Base-by-base conservation (phyloP, 2,888 invertebrate genomes). In the Dolomedes plantarius region DNA sequence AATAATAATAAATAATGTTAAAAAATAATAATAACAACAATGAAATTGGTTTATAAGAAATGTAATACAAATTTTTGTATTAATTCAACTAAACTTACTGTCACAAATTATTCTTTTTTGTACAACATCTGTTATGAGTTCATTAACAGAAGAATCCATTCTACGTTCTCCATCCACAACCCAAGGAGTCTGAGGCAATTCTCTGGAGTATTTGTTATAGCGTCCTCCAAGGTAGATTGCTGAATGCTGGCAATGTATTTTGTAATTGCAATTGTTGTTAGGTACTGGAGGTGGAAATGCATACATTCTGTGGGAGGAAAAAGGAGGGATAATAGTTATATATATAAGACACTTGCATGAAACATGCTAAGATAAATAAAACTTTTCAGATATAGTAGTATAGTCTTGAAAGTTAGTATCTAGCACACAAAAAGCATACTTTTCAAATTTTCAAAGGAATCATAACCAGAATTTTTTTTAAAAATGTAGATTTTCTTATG, bases 101-200 rank as follows among this genome's bases (percentile, higher is more conserved):
- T 92, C 91, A 50, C 93, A 93, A 91, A 91, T 93, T 89, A 94
- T 94, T 29, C 93, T 90, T 27, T 93, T 92, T 0, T 93, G 92
- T 23, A 98, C 92, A 9, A 93, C 93, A 76, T 93, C 93, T 90
- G 95, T 95, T 87, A 98, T 95, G 86, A 96, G 93, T 92, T 98
- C 98, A 91, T 98, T 96, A 0, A 98, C 96, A 0, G 98, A 98
- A n/a, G 95, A 94, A 89, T 95, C 95, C 93, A 95, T 94, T 89
- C 95, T 94, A 75, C 95, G 93, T 88, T 94, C 93, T 0, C 97
- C 96, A 89, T 95, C 94, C 76, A 97, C 92, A 77, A 97, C 91
- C 98, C 98, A 99, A 0, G 98, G 98, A 0, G 98, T 97, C 92
- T 99, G 99, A 73, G 97, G 95, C 32, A 99, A 92, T 88, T 93